Conservation (phyloP, 2,113 vertebrate species). For the Willisornis vidua region DNA sequence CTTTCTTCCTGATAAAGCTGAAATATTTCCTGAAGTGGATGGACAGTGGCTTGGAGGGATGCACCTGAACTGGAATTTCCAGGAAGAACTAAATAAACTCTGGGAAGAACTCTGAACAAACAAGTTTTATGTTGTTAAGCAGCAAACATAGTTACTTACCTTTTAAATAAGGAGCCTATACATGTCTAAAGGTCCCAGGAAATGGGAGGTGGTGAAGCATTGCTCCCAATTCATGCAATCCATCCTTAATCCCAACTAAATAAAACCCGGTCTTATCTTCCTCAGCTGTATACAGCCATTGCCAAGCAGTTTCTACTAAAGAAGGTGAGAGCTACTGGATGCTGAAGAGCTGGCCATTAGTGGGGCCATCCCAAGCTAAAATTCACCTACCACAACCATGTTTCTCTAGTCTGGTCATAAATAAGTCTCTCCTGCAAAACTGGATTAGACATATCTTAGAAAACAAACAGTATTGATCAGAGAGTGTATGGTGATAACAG, state of each 20-base stretch:
- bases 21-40: not conserved
- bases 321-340: not conserved
- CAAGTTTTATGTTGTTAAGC: not conserved
- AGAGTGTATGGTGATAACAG: not conserved
- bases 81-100: not conserved
- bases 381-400: not conserved
- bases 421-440: not conserved
- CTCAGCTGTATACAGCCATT: not conserved
- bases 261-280: not conserved
- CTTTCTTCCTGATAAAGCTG: not conserved
- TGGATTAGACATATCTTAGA: not conserved
- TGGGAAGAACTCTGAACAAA: not conserved
- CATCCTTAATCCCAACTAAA: not conserved
- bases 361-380: not conserved
- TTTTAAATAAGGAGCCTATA: not conserved
- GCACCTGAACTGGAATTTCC: not conserved
- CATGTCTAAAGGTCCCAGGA: not conserved
- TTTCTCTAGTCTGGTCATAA: not conserved
- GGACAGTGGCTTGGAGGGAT: not conserved
- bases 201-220: not conserved
- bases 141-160: not conserved
- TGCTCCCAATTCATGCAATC: not conserved
- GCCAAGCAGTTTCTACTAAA: not conserved
- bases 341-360: not conserved
- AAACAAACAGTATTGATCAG: not conserved